Conservation (phyloP, 2,113 vertebrate species). For the Rhinoptilus africanus region DNA sequence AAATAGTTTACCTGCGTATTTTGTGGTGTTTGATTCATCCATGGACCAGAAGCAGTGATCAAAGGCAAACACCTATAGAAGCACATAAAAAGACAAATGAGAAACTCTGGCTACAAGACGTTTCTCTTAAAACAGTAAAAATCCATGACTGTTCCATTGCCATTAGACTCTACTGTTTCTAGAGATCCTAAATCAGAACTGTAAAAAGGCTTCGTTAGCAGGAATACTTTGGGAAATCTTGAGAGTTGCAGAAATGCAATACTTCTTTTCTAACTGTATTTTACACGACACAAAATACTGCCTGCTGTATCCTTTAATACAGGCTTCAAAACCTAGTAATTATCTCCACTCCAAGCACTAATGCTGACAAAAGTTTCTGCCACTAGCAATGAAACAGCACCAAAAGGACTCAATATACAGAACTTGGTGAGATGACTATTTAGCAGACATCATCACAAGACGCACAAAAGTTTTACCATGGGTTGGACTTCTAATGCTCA, state of each 20-base stretch:
- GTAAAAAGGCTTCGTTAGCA: not conserved
- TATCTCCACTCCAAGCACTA: not conserved
- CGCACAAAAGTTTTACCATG: not conserved
- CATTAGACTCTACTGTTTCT: not conserved
- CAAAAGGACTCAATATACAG: not conserved
- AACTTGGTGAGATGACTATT: not conserved
- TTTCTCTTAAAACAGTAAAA: not conserved
- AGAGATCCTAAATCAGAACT: not conserved
- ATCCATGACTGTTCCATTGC: not conserved
- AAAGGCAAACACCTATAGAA: slow-evolving; percentile 93
- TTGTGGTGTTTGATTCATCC: slow-evolving; percentile 93
- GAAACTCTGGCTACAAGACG: not conserved
- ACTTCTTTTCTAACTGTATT: not conserved
- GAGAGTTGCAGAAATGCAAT: not conserved
- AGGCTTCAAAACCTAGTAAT: not conserved
- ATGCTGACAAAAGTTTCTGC: not conserved
- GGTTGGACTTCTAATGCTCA: not conserved
- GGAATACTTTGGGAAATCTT: not conserved
- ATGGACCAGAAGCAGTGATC: slow-evolving; percentile 99
- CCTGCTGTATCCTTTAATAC: not conserved
- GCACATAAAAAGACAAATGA: slow-evolving; percentile 29
- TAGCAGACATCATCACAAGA: not conserved
- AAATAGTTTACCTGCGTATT: slow-evolving; percentile 90
- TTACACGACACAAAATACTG: not conserved
- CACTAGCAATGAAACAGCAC: not conserved